phyloP scores from a whole-genome alignment of 2,113 vertebrate species.

The human (Homo sapiens) region DNA sequence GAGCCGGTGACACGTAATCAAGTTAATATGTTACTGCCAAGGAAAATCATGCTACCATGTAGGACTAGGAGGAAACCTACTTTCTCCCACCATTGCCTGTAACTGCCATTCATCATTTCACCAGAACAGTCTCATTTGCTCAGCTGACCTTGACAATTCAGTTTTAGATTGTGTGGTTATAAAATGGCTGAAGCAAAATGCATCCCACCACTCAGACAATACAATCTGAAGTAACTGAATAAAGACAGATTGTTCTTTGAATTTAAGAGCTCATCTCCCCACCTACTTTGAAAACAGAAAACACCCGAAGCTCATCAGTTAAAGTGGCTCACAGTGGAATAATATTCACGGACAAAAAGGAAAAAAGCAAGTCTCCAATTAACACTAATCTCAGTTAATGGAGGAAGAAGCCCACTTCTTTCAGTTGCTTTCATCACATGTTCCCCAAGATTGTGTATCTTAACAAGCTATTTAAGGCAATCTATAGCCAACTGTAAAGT shows the following conservation, averaged over 20 bases:
- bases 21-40: background rate
- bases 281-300: constrained; percentile 27
- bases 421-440: constrained; percentile 35
- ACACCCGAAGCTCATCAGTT: background rate
- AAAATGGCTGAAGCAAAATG: background rate
- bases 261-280: background rate
- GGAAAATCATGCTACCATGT: background rate
- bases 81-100: background rate
- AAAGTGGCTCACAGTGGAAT: background rate
- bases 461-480: constrained; percentile 39
- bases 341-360: constrained; percentile 8
- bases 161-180: background rate
- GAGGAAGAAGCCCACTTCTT: constrained; percentile 27
- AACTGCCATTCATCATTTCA: background rate
- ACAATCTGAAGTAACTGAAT: background rate
- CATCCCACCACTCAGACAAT: background rate
- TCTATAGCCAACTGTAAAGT: constrained; percentile 39
- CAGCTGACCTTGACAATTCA: background rate
- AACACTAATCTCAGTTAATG: constrained; percentile 30
- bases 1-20: background rate
- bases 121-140: background rate
- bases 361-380: constrained; percentile 13
- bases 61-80: background rate
- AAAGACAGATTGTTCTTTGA: background rate
- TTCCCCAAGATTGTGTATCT: background rate